A percentile compares a stretch with the other conserved stretches of the same genome.
These are phyloP conservation scores for Cuculus canorus DNA, from an alignment of 2,797 vertebrate species.

Conservation along the genomic window DNA sequence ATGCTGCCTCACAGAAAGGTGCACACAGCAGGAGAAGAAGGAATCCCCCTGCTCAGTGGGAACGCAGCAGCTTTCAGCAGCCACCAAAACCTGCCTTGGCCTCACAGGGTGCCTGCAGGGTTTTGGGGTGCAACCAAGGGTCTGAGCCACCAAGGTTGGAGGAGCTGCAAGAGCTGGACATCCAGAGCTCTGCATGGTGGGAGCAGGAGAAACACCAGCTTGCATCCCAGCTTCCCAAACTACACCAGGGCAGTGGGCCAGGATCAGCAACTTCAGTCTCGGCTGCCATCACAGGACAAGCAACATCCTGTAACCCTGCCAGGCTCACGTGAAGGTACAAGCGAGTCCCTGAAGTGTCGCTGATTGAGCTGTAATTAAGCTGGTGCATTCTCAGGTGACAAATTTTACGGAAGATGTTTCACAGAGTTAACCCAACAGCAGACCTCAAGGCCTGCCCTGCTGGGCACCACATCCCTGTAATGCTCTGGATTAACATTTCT, in stretches of 20 bases:
- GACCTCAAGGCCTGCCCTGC: neutral
- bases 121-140: neutral
- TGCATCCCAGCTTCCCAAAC: rapidly evolving
- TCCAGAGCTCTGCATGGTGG: neutral
- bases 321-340: neutral
- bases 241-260: neutral
- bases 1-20: neutral
- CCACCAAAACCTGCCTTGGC: neutral
- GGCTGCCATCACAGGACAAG: neutral
- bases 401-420: neutral
- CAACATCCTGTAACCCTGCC: neutral
- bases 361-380: neutral
- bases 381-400: neutral
- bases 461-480: neutral
- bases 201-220: neutral
- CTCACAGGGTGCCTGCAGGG: neutral
- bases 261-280: neutral
- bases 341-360: neutral
- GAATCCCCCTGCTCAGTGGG: neutral
- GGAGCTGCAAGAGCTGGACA: neutral
- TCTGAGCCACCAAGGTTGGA: neutral
- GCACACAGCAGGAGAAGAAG: neutral
- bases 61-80: neutral
- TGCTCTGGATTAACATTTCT: slow-evolving; percentile 15
- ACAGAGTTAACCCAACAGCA: neutral